phyloP scores from a whole-genome alignment of 1,140 invertebrate genomes.

The Leptinotarsa texana region DNA sequence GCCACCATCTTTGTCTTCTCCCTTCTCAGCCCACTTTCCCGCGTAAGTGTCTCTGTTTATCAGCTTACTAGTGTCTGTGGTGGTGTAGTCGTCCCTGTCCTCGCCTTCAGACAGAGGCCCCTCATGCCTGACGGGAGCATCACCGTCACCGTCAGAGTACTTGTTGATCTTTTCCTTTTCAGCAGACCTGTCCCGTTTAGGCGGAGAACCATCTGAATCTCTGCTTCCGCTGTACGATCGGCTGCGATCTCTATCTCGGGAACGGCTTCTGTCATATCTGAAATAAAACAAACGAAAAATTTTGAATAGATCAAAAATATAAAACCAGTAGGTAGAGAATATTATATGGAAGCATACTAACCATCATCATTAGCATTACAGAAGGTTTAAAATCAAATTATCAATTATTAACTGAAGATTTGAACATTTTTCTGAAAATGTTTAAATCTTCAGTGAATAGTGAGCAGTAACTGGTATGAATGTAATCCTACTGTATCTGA shows the following conservation, averaged over 20 bases:
- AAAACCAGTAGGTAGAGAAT: too few relatives aligned
- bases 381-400: too few relatives aligned
- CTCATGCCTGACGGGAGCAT: conserved; percentile 60
- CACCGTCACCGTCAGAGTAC: conserved; percentile 61
- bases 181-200: conserved; percentile 57
- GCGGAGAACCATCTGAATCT: conserved; percentile 51
- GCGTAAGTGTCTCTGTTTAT: conserved; percentile 64
- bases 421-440: too few relatives aligned
- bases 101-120: conserved; percentile 73
- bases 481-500: too few relatives aligned
- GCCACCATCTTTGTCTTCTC: conserved; percentile 44
- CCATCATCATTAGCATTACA: too few relatives aligned
- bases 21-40: conserved; percentile 65
- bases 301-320: background rate
- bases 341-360: too few relatives aligned
- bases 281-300: background rate
- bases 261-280: conserved; percentile 56
- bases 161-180: conserved; percentile 67
- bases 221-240: conserved; percentile 51
- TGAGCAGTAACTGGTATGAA: too few relatives aligned
- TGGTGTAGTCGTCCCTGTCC: conserved; percentile 65
- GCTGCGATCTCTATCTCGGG: conserved; percentile 54
- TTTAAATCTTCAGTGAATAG: too few relatives aligned
- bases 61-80: conserved; percentile 40
- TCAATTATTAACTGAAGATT: too few relatives aligned